phyloP scores from a whole-genome alignment of 2,113 vertebrate genomes.

The Anguilla rostrata region DNA sequence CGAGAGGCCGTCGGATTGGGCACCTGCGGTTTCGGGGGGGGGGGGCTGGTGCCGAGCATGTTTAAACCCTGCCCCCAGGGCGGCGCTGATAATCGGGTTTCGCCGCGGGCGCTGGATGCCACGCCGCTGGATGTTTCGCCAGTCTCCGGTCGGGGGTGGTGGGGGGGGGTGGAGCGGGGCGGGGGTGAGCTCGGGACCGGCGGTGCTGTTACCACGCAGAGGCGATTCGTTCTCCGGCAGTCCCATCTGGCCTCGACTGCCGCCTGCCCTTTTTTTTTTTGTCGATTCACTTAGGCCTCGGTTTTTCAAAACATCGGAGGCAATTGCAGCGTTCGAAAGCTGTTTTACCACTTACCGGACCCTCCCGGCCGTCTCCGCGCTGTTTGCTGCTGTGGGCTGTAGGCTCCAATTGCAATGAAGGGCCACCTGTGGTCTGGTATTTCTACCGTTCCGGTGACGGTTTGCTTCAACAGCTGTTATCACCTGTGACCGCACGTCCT shows the following conservation, averaged over 20 bases:
- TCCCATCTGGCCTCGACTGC: neutral
- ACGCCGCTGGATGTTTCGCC: conserved; percentile 10
- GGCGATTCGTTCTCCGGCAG: conserved; percentile 17
- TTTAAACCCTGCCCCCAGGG: conserved; percentile 11
- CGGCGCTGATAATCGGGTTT: conserved; percentile 29
- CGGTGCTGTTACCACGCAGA: conserved; percentile 32
- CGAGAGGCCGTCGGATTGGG: too few relatives aligned
- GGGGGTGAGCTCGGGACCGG: conserved; percentile 11
- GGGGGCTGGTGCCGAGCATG: conserved; percentile 14
- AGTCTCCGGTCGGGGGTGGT: conserved; percentile 6
- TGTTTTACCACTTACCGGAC: neutral
- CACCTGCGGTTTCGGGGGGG: neutral
- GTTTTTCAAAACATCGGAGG: neutral
- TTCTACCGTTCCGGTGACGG: neutral
- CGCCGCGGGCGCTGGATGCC: conserved; percentile 21
- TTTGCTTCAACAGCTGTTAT: neutral
- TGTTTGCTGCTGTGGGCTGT: neutral
- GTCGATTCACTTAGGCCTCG: conserved; percentile 9
- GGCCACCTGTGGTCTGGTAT: neutral
- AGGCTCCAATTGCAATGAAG: neutral
- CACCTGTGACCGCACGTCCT: neutral
- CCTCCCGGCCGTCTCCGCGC: neutral
- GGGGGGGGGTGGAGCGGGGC: too few relatives aligned
- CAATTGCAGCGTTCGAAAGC: neutral
- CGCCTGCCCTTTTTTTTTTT: neutral